Conservation (phyloP, 2,113 vertebrate genomes). For the Anser brachyrhynchus region DNA sequence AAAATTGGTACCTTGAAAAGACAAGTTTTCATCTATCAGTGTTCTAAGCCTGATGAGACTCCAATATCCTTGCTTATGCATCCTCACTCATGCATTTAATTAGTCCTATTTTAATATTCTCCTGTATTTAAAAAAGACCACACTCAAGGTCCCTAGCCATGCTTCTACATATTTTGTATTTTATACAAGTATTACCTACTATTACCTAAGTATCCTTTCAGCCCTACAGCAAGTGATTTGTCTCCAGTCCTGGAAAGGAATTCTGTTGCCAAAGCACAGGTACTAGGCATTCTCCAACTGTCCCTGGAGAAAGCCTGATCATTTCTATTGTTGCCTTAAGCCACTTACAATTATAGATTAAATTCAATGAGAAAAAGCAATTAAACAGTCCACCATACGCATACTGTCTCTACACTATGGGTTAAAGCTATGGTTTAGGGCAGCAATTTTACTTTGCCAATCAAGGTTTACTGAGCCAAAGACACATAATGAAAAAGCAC, state of each 20-base stretch:
- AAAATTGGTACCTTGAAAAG: not conserved
- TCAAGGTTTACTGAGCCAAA: not conserved
- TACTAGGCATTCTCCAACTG: not conserved
- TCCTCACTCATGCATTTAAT: not conserved
- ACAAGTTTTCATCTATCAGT: not conserved
- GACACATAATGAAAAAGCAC: not conserved
- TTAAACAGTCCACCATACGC: not conserved
- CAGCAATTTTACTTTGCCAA: not conserved
- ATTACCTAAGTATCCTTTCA: not conserved
- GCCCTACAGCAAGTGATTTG: not conserved
- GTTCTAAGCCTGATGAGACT: not conserved
- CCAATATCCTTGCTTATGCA: not conserved
- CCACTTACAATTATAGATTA: conserved; percentile 4
- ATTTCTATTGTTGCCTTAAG: not conserved
- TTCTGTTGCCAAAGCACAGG: not conserved
- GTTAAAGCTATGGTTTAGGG: not conserved
- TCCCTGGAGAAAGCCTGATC: conserved; percentile 3
- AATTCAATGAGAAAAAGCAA: not conserved
- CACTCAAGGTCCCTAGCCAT: not conserved
- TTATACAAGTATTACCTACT: not conserved
- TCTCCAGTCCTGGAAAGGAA: not conserved
- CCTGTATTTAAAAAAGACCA: not conserved
- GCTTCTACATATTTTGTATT: not conserved
- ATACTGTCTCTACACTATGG: not conserved
- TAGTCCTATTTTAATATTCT: not conserved